Conservation (phyloP, 2,113 vertebrate genomes). For the Syngnathus typhle region DNA sequence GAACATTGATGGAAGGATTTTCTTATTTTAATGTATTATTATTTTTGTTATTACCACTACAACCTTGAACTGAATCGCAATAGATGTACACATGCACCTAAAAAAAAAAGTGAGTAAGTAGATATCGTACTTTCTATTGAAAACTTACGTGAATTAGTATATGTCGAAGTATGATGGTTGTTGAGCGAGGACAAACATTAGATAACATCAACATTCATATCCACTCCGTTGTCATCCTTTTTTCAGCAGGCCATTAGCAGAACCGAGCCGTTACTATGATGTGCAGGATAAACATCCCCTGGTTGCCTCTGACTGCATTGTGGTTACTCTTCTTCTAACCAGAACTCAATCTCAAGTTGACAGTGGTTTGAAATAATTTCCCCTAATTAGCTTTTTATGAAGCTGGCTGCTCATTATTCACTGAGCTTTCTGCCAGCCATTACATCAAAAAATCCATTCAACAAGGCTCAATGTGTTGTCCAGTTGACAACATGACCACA, state of each 20-base stretch:
- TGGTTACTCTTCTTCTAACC: constrained; percentile 18
- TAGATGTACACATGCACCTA: too few relatives aligned
- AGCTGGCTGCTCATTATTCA: constrained; percentile 11
- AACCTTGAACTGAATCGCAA: too few relatives aligned
- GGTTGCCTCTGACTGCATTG: constrained; percentile 11
- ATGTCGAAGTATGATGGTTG: too few relatives aligned
- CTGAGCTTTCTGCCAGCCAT: constrained; percentile 18
- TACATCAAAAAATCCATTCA: constrained; percentile 21
- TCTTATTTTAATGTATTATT: too few relatives aligned
- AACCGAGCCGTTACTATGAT: constrained; percentile 5
- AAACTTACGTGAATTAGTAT: too few relatives aligned
- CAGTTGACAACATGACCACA: constrained; percentile 3
- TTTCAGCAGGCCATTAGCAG: not conserved
- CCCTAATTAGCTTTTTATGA: constrained; percentile 29
- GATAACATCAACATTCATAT: too few relatives aligned
- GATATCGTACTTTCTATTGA: too few relatives aligned
- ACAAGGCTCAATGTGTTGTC: not conserved
- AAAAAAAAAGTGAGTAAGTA: too few relatives aligned
- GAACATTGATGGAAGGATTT: not conserved
- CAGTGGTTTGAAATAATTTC: constrained; percentile 21
- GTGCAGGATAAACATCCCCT: constrained; percentile 18
- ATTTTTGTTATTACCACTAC: too few relatives aligned
- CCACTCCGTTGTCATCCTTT: too few relatives aligned
- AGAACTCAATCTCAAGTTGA: constrained; percentile 18
- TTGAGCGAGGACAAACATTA: too few relatives aligned